These are phyloP conservation scores for Raja brachyura DNA, from an alignment of 2,113 vertebrate genomes.

Conservation along the genomic window DNA sequence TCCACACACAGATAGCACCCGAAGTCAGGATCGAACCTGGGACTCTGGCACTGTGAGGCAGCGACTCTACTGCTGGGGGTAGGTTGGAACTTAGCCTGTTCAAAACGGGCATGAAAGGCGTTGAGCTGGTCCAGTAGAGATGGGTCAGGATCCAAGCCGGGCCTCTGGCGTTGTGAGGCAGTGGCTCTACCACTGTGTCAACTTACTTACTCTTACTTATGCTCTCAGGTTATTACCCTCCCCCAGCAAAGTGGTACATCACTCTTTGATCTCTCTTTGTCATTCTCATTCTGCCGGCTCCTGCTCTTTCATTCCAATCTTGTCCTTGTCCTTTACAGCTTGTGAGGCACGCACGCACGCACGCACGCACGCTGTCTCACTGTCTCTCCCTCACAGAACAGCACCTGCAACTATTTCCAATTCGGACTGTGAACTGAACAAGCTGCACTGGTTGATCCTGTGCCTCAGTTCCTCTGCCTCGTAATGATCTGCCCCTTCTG, in stretches of 20 bases:
- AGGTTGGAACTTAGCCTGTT: too few species aligned
- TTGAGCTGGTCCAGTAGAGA: too few species aligned
- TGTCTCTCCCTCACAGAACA: neutral
- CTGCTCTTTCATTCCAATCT: neutral
- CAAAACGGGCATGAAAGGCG: too few species aligned
- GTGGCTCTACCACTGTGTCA: too few species aligned
- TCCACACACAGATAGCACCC: too few species aligned
- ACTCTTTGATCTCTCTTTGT: neutral
- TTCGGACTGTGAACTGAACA: neutral
- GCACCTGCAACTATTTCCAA: neutral
- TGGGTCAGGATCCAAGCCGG: too few species aligned
- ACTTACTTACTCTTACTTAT: neutral
- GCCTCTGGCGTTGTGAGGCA: too few species aligned
- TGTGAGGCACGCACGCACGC: neutral
- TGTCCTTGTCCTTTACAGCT: neutral
- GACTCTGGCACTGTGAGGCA: too few species aligned
- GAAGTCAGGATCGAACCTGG: too few species aligned
- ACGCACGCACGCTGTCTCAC: neutral
- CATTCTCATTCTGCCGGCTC: neutral
- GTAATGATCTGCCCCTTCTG: neutral
- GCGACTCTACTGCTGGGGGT: too few species aligned
- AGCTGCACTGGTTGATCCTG: neutral
- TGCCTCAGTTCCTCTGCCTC: neutral
- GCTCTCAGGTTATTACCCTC: constrained; percentile 9
- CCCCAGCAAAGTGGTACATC: constrained; percentile 2